Evolutionary conservation across 2,113 vertebrate species (phyloP).

Genomic region (Haliaeetus leucogaster): DNA sequence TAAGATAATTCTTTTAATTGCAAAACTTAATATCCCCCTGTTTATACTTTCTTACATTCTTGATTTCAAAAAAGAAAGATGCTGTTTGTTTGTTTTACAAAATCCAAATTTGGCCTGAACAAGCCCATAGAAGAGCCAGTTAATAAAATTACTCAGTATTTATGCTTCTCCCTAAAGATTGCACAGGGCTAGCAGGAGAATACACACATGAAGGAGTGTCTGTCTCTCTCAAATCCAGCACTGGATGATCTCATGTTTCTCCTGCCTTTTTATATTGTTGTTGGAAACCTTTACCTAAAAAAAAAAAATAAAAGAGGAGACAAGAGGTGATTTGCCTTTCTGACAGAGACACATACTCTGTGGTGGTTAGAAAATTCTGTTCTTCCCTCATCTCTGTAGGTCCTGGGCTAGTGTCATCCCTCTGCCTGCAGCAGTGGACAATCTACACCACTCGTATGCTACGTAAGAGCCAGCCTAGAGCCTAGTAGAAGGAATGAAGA

Average conservation of each 20-base stretch:
- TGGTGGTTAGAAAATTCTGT: not conserved
- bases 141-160: slow-evolving; percentile 36
- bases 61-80: not conserved
- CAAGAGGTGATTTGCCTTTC: not conserved
- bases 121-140: slow-evolving; percentile 4
- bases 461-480: not conserved
- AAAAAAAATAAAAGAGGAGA: not conserved
- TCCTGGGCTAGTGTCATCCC: not conserved
- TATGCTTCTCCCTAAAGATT: not conserved
- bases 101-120: slow-evolving; percentile 36
- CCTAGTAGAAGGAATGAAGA: not conserved
- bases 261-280: not conserved
- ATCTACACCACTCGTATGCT: fast-evolving
- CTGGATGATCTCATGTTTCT: slow-evolving; percentile 25
- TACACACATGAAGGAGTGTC: not conserved
- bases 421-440: not conserved
- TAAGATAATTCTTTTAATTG: slow-evolving; percentile 26
- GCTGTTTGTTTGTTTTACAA: slow-evolving; percentile 38
- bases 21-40: slow-evolving; percentile 12
- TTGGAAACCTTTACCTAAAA: not conserved
- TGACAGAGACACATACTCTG: fast-evolving
- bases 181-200: not conserved
- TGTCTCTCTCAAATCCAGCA: not conserved
- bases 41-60: slow-evolving; percentile 23
- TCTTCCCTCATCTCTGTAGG: not conserved